Evolutionary conservation across 1,140 invertebrate species (phyloP).

Genomic region (Helicoverpa armigera): DNA sequence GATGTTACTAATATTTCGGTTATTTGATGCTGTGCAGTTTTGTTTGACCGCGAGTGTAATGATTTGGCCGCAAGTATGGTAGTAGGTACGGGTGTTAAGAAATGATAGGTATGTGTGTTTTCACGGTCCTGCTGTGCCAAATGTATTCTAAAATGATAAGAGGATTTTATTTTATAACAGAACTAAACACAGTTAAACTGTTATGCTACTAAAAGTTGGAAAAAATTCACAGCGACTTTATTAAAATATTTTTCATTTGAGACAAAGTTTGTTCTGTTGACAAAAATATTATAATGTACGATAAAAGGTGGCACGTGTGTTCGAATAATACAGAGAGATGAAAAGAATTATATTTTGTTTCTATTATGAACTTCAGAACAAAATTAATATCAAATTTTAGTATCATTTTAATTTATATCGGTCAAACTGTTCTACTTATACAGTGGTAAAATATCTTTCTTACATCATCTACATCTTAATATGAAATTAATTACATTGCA

Average conservation of each 20-base stretch:
- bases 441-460: too few relatives aligned
- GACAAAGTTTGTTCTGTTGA: conserved; percentile 23
- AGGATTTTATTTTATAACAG: background rate
- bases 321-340: background rate
- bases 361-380: background rate
- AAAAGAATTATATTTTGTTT: conserved; percentile 9
- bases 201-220: background rate
- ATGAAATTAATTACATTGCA: too few relatives aligned
- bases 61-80: background rate
- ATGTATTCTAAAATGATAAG: too few relatives aligned
- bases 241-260: conserved; percentile 29
- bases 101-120: too few relatives aligned
- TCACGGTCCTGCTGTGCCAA: too few relatives aligned
- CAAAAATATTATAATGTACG: conserved; percentile 19
- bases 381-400: too few relatives aligned
- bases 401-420: too few relatives aligned
- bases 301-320: conserved; percentile 11
- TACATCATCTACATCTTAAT: too few relatives aligned
- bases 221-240: conserved; percentile 15
- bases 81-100: too few relatives aligned
- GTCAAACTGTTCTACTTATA: too few relatives aligned
- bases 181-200: background rate
- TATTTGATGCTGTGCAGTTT: conserved; percentile 28
- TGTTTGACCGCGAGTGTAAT: conserved; percentile 21
- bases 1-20: conserved; percentile 47